These are phyloP conservation scores for Hirtodrosophila histrioides DNA, from an alignment of 2,888 invertebrate species.

Conservation along the genomic window DNA sequence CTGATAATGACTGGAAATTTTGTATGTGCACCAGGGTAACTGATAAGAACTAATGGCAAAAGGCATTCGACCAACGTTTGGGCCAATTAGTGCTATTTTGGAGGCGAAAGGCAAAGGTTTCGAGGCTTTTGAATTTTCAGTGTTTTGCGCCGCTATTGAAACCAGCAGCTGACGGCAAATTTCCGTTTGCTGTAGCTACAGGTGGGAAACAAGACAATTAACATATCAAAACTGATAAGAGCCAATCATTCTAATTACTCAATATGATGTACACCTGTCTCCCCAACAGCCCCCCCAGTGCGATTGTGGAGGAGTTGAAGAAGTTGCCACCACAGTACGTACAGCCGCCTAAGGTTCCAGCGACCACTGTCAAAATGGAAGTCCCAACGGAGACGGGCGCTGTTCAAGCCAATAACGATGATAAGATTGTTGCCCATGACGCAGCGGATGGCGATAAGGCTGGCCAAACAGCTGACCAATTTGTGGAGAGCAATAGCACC, in stretches of 20 bases:
- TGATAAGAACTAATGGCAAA: constrained; percentile 62
- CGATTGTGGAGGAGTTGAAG: constrained; percentile 82
- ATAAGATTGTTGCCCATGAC: constrained; percentile 65
- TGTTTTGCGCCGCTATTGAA: constrained; percentile 26
- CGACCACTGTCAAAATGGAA: constrained; percentile 50
- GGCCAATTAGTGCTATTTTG: constrained; percentile 62
- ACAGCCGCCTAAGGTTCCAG: constrained; percentile 65
- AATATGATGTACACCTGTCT: constrained; percentile 24
- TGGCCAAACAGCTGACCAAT: constrained; percentile 25
- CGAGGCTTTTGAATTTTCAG: constrained; percentile 12
- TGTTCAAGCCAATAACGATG: constrained; percentile 33
- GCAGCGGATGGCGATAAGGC: constrained; percentile 38
- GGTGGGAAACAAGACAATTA: constrained; percentile 63
- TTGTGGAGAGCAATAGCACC: constrained; percentile 17
- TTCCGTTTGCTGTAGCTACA: constrained; percentile 50
- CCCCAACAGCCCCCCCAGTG: constrained; percentile 58
- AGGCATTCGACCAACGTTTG: constrained; percentile 25
- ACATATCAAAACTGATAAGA: constrained; percentile 60
- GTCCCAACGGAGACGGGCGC: constrained; percentile 22
- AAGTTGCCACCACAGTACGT: constrained; percentile 67
- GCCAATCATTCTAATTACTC: constrained; percentile 61
- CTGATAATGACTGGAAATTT: constrained; percentile 51
- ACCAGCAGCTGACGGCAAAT: constrained; percentile 28
- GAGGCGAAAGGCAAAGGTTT: constrained; percentile 52
- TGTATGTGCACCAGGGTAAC: constrained; percentile 19